Evolutionary conservation across 1,140 invertebrate species (phyloP), one percentile per base, ranked within the genome.

Genomic region (Phortica variegata): DNA sequence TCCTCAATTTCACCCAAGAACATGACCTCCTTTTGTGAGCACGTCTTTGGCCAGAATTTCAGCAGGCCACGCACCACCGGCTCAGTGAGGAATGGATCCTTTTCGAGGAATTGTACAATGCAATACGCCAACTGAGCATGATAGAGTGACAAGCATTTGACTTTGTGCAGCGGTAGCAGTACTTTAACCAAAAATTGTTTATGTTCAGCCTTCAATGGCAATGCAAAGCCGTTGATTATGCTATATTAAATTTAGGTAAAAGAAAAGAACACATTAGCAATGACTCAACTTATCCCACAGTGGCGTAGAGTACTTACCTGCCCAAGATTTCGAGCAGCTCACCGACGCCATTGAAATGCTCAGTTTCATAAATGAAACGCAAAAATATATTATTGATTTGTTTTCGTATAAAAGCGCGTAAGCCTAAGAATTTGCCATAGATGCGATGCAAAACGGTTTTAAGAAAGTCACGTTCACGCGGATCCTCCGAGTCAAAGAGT

Each of bases 291-390:
- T 18, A n/a, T 16, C n/a, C n/a, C n/a, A n/a, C n/a, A n/a, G n/a
- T n/a, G n/a, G n/a, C n/a, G 34, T 21, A 16, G 2, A 16, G 17
- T 39, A 57, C 63, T 68, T 58, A 85, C 81, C 85, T 87, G 81
- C 97, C 97, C 78, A 99, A 84, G 78, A 99, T 99, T 86, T 99
- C 97, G 69, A 99, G 82, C 68, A 99, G 82, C 80, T 99, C 97
- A 53, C 93, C 95, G 54, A 99, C 93, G 56, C 97, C 97, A 80
- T 99, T 99, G 79, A 98, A 98, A 78, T 97, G 95, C 83, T 99
- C 97, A 57, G 96, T 99, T 84, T 99, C 97, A 81, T 99, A 99
- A 61, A 99, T 95, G 83, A 99, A 99, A 83, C 94, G 90, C 73
- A 78, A 80, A 78, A 95, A 99, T 80, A 99, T 98, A 82, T 98